phyloP scores from a whole-genome alignment of 1,140 invertebrate species.

The Chironomus tepperi region DNA sequence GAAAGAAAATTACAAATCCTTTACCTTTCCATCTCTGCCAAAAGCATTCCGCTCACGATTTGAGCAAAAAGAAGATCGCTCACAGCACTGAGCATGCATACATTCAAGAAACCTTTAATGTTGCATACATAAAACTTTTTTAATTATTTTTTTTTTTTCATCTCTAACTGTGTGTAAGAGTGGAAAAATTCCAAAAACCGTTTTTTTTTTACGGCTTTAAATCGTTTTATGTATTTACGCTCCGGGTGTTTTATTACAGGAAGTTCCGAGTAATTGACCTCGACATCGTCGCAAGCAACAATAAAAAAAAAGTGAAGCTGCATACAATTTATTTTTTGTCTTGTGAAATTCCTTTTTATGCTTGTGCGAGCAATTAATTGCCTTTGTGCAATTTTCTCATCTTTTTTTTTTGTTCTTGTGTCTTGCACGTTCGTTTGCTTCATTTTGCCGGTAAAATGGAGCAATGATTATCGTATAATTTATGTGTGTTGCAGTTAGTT shows the following conservation, averaged over 20 bases:
- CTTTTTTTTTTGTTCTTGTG: neutral
- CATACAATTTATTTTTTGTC: neutral
- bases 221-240: slow-evolving; percentile 10
- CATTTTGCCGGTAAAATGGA: neutral
- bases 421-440: too few relatives aligned
- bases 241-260: slow-evolving; percentile 2
- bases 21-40: neutral
- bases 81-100: too few relatives aligned
- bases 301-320: slow-evolving; percentile 3
- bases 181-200: neutral
- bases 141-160: slow-evolving; percentile 23
- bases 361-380: neutral
- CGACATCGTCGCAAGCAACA: neutral
- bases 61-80: too few relatives aligned
- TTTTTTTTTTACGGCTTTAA: slow-evolving; percentile 10
- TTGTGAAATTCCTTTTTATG: neutral
- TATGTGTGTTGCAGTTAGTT: neutral
- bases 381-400: neutral
- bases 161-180: neutral
- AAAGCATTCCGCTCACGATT: too few relatives aligned
- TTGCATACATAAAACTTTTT: slow-evolving; percentile 17
- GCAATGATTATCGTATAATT: slow-evolving; percentile 2
- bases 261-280: slow-evolving; percentile 21
- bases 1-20: neutral
- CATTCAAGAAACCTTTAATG: neutral